Evolutionary conservation across 1,140 invertebrate species (phyloP).

Genomic region (Magallana ariakensis): DNA sequence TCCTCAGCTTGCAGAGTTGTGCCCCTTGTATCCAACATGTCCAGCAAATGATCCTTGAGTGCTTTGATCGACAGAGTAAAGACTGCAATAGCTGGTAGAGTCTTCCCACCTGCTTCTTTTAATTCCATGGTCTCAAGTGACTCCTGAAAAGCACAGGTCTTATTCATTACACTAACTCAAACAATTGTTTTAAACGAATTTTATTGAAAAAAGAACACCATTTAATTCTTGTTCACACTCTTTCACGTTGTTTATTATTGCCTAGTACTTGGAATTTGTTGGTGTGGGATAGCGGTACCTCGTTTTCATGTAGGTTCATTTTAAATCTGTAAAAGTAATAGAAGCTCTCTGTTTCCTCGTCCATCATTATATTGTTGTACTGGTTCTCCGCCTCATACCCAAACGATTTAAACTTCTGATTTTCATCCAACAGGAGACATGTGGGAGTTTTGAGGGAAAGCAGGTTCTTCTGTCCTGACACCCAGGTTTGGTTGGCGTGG

Average conservation of each 20-base stretch:
- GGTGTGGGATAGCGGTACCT: neutral
- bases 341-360: slow-evolving; percentile 9
- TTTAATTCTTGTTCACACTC: too few species aligned
- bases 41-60: slow-evolving; percentile 26
- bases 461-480: slow-evolving; percentile 80
- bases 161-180: too few species aligned
- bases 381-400: slow-evolving; percentile 43
- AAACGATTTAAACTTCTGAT: slow-evolving; percentile 45
- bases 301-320: slow-evolving; percentile 46
- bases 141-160: neutral
- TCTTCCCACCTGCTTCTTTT: slow-evolving; percentile 33
- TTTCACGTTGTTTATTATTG: too few species aligned
- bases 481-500: slow-evolving; percentile 83
- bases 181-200: too few species aligned
- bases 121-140: slow-evolving; percentile 19
- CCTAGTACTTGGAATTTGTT: too few species aligned
- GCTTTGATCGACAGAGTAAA: slow-evolving; percentile 34
- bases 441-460: slow-evolving; percentile 83
- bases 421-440: slow-evolving; percentile 76
- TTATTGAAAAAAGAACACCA: too few species aligned
- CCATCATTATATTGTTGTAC: slow-evolving; percentile 14
- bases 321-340: slow-evolving; percentile 50
- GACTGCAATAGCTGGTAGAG: slow-evolving; percentile 31
- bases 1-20: neutral
- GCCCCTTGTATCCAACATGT: neutral